phyloP scores from a whole-genome alignment of 2,888 invertebrate species.

The Quadroppia sp. region DNA sequence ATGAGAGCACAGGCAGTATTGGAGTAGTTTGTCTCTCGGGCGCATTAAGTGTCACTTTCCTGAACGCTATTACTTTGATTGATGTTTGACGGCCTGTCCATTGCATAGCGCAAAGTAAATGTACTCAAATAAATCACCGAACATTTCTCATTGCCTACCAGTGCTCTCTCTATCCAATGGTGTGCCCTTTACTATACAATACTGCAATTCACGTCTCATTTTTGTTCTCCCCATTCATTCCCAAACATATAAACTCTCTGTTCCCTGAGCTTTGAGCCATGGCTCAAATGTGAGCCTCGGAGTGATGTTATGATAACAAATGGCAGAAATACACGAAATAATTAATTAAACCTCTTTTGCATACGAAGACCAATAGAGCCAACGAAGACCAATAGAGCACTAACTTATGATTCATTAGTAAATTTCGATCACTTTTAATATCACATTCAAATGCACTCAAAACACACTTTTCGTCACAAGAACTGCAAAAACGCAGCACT shows the following conservation, averaged over 20 bases:
- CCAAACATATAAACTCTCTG: slow-evolving; percentile 15
- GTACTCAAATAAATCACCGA: slow-evolving; percentile 35
- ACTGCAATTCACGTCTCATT: slow-evolving; percentile 28
- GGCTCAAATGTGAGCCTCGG: background rate
- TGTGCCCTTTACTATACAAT: background rate
- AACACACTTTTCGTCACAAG: background rate
- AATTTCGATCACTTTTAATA: background rate
- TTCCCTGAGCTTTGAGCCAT: background rate
- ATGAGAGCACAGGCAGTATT: background rate
- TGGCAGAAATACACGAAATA: slow-evolving; percentile 26
- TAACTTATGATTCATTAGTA: slow-evolving; percentile 20
- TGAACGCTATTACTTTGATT: slow-evolving; percentile 36
- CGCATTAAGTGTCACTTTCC: slow-evolving; percentile 38
- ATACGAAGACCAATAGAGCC: background rate
- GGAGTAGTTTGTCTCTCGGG: slow-evolving; percentile 35
- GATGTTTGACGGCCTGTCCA: slow-evolving; percentile 38
- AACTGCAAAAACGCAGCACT: background rate
- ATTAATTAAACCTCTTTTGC: slow-evolving; percentile 28
- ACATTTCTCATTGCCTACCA: slow-evolving; percentile 16
- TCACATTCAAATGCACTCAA: too few species aligned
- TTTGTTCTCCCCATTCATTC: slow-evolving; percentile 23
- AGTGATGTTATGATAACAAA: slow-evolving; percentile 32
- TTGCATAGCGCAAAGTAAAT: slow-evolving; percentile 31
- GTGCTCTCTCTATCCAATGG: background rate
- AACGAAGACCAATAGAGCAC: background rate